Conservation (phyloP, 1,140 invertebrate genomes). For the Dendroctonus ponderosae region DNA sequence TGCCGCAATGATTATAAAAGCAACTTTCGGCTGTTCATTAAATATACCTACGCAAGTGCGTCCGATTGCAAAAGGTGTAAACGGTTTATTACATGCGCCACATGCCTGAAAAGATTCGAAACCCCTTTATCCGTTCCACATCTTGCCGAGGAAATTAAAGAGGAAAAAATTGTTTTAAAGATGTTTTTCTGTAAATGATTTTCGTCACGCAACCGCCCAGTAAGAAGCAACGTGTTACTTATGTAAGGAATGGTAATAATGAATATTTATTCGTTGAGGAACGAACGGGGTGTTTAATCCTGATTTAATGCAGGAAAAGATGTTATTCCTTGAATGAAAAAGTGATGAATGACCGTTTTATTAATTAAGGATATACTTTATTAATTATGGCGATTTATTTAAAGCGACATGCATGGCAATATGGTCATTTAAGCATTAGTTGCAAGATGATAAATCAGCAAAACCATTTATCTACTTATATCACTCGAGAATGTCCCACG, state of each 20-base stretch:
- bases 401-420: too few species aligned
- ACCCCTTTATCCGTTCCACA: slow-evolving; percentile 2
- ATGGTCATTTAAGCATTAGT: too few species aligned
- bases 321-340: not conserved
- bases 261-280: slow-evolving; percentile 11
- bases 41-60: too few species aligned
- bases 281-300: slow-evolving; percentile 9
- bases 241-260: slow-evolving; percentile 14
- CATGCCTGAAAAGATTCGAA: slow-evolving; percentile 9
- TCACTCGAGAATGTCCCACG: too few species aligned
- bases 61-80: too few species aligned
- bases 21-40: too few species aligned
- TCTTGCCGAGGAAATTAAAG: not conserved
- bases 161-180: not conserved
- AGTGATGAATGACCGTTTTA: slow-evolving; percentile 4
- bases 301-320: slow-evolving; percentile 10
- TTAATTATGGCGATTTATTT: too few species aligned
- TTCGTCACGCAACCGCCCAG: slow-evolving; percentile 8
- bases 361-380: not conserved
- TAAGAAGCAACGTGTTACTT: slow-evolving; percentile 12
- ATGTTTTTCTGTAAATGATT: slow-evolving; percentile 13
- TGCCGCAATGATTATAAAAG: too few species aligned
- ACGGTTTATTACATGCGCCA: not conserved
- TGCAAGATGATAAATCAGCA: too few species aligned
- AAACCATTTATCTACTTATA: too few species aligned